phyloP scores from a whole-genome alignment of 2,888 invertebrate species.

The Ecliptopera silaceata region DNA sequence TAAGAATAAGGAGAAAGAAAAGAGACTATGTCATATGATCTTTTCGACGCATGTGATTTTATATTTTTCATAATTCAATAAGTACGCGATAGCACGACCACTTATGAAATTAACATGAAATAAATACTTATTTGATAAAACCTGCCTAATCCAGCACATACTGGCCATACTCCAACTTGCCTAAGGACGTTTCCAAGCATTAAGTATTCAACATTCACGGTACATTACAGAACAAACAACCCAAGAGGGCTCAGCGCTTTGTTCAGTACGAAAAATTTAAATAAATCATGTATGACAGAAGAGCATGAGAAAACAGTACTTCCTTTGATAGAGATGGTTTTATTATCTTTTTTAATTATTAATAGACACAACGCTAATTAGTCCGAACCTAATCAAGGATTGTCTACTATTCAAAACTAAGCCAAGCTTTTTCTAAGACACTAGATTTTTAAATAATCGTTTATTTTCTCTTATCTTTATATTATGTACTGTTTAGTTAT shows the following conservation, averaged over 20 bases:
- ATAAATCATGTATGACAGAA: constrained; percentile 46
- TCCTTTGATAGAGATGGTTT: not conserved
- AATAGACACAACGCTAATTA: too few species aligned
- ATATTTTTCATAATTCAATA: not conserved
- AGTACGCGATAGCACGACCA: not conserved
- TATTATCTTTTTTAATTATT: too few species aligned
- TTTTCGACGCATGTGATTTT: too few species aligned
- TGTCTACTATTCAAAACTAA: too few species aligned
- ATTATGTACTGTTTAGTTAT: too few species aligned
- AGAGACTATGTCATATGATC: too few species aligned
- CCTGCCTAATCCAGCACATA: constrained; percentile 10
- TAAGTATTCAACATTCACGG: constrained; percentile 11
- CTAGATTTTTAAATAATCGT: too few species aligned
- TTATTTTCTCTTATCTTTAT: too few species aligned
- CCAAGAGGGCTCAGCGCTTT: constrained; percentile 28
- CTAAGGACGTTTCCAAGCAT: constrained; percentile 17
- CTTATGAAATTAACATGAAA: constrained; percentile 4
- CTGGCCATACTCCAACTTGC: constrained; percentile 21
- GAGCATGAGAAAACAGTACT: not conserved
- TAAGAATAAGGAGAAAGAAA: too few species aligned
- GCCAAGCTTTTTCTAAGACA: too few species aligned
- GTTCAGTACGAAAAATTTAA: constrained; percentile 38
- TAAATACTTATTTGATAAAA: constrained; percentile 7
- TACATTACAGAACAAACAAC: constrained; percentile 23
- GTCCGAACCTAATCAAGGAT: too few species aligned